Evolutionary conservation across 2,113 vertebrate species (phyloP), one percentile per base, ranked within the genome.

Genomic region (Strigops habroptila): DNA sequence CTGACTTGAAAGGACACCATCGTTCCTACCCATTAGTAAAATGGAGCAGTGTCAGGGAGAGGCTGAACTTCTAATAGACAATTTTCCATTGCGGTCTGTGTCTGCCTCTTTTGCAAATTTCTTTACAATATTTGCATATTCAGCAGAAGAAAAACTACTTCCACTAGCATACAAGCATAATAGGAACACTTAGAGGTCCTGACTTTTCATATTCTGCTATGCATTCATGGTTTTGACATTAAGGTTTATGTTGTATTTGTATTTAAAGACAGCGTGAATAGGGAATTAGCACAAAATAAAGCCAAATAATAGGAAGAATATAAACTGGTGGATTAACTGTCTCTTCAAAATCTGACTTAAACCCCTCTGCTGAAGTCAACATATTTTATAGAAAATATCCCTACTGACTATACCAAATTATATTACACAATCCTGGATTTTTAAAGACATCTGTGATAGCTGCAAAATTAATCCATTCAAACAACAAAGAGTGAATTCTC

Each of bases 381-480:
- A 21, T 39, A 39, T 76, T 71, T 62, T 91, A 57, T 41, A 64
- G 37, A 95, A 85, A 78, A 77, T 33, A 83, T 46, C 39, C 62
- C 70, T 82, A 21, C 53, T 86, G 35, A 91, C 71, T 82, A 64
- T 22, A 25, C 3, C 79, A 33, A 51, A 70, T 94, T 91, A 44
- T 91, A 79, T 83, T 62, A 81, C 37, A 44, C 30, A 59, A 7
- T 77, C 37, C 33, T 65, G 31, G 39, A 59, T 77, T 91, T 92
- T 91, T 85, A 77, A 79, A 86, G 65, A 39, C 59, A 82, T 53
- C 19, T 63, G 23, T 86, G 88, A 74, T 80, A 94, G 53, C 62
- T 93, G 62, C 51, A 92, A 84, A 67, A 95, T 31, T 43, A 94
- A 82, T 90, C 44, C 53, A 43, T 86, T 92, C 41, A 86, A 64